phyloP scores from a whole-genome alignment of 2,888 invertebrate species.

The Cheilosia pagana region DNA sequence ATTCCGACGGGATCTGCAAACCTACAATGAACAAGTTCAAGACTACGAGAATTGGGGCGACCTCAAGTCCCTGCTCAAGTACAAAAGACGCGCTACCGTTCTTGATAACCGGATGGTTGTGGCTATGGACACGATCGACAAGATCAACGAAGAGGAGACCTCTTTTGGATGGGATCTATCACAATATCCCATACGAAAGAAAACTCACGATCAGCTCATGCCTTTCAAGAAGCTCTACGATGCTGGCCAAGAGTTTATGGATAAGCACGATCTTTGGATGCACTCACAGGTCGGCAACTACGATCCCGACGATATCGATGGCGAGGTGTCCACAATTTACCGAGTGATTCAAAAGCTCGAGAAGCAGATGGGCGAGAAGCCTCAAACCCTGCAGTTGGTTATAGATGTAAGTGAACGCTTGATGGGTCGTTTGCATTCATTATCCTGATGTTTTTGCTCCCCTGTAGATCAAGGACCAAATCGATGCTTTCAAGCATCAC shows the following conservation, averaged over 20 bases:
- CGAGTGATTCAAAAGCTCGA: constrained; percentile 94
- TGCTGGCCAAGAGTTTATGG: constrained; percentile 93
- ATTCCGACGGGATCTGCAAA: constrained; percentile 92
- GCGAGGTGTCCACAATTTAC: constrained; percentile 82
- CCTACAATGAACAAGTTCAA: constrained; percentile 91
- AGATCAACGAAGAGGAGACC: constrained; percentile 95
- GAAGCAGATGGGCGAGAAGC: constrained; percentile 91
- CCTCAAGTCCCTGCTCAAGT: constrained; percentile 91
- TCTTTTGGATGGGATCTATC: constrained; percentile 95
- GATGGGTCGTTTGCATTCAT: too few relatives aligned
- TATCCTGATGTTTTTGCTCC: background rate
- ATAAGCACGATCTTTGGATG: constrained; percentile 94
- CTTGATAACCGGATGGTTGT: constrained; percentile 87
- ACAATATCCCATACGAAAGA: constrained; percentile 93
- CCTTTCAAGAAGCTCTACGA: constrained; percentile 96
- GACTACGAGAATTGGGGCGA: constrained; percentile 95
- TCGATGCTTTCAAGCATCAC: constrained; percentile 94
- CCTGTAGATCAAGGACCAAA: constrained; percentile 84
- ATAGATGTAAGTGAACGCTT: constrained; percentile 82
- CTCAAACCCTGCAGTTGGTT: constrained; percentile 90
- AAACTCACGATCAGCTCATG: constrained; percentile 90
- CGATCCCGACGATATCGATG: constrained; percentile 95
- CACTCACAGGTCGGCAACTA: constrained; percentile 91
- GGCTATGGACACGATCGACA: constrained; percentile 92
- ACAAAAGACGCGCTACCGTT: constrained; percentile 88